Percentiles rank a stretch among this genome's conserved stretches.
Evolutionary conservation across 2,113 vertebrate species (phyloP).

Genomic region (Ramphastos sulfuratus): DNA sequence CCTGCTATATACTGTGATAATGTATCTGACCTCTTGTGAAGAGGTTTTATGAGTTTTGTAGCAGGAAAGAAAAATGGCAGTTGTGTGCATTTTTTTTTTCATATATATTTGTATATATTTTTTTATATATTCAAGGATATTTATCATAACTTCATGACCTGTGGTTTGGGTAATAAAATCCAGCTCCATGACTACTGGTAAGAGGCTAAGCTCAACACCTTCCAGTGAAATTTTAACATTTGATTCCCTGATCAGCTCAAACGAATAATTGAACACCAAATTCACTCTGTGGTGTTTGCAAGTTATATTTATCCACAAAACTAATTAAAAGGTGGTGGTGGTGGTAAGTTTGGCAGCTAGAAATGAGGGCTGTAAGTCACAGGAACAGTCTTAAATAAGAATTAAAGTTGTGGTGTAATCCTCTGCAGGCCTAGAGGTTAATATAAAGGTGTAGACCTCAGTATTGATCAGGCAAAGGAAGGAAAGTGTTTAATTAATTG

Average conservation of each 20-base stretch:
- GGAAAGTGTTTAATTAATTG: background rate
- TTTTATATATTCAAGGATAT: background rate
- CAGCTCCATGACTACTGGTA: background rate
- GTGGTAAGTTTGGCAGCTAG: background rate
- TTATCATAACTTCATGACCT: slow-evolving; percentile 43
- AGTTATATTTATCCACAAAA: background rate
- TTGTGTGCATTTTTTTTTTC: background rate
- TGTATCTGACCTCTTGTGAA: background rate
- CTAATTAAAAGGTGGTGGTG: background rate
- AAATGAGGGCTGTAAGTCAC: background rate
- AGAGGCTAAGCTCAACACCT: slow-evolving; percentile 36
- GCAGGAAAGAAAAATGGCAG: background rate
- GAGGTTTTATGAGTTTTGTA: background rate
- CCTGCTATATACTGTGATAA: background rate
- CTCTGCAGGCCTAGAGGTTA: background rate
- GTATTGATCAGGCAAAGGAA: background rate
- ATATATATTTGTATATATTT: no score
- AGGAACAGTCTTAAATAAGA: background rate
- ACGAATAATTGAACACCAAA: background rate
- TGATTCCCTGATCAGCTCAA: slow-evolving; percentile 34
- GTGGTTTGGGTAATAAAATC: slow-evolving; percentile 48
- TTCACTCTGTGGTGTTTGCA: background rate
- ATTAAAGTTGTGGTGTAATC: background rate
- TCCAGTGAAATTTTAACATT: slow-evolving; percentile 29
- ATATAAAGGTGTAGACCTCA: background rate